Conservation (phyloP, 2,113 vertebrate species). For the Oryzias javanicus region DNA sequence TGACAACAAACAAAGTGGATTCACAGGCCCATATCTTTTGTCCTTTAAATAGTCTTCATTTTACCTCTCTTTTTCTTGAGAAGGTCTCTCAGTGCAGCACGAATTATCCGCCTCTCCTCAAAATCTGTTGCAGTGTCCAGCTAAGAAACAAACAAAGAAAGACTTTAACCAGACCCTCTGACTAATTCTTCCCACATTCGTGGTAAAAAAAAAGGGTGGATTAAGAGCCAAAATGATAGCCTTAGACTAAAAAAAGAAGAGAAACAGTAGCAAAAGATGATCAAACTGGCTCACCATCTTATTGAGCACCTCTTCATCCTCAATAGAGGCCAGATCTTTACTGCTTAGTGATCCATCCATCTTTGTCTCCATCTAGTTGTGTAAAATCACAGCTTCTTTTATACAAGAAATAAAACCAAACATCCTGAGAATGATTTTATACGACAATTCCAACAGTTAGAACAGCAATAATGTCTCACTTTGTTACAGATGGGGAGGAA, state of each 20-base stretch:
- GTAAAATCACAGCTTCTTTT: neutral
- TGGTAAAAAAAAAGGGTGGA: too few relatives aligned
- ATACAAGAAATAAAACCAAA: neutral
- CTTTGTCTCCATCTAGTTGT: constrained; percentile 44
- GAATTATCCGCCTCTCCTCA: constrained; percentile 87
- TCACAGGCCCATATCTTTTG: neutral
- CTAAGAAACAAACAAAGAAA: constrained; percentile 61
- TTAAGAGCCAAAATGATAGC: too few relatives aligned
- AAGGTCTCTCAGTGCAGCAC: constrained; percentile 88
- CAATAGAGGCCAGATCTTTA: constrained; percentile 81
- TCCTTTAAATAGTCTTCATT: neutral
- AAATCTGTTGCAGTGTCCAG: constrained; percentile 85
- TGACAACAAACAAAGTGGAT: constrained; percentile 42
- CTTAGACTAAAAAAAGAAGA: neutral
- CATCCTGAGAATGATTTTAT: neutral
- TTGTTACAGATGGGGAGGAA: neutral
- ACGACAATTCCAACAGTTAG: neutral
- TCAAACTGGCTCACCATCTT: constrained; percentile 83
- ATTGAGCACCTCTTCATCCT: constrained; percentile 91
- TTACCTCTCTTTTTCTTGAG: constrained; percentile 91
- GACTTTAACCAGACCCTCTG: neutral
- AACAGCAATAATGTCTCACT: neutral
- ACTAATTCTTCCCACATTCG: too few relatives aligned
- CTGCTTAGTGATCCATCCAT: constrained; percentile 59
- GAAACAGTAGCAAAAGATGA: neutral